phyloP scores from a whole-genome alignment of 2,797 vertebrate species.

The Capromys pilorides region DNA sequence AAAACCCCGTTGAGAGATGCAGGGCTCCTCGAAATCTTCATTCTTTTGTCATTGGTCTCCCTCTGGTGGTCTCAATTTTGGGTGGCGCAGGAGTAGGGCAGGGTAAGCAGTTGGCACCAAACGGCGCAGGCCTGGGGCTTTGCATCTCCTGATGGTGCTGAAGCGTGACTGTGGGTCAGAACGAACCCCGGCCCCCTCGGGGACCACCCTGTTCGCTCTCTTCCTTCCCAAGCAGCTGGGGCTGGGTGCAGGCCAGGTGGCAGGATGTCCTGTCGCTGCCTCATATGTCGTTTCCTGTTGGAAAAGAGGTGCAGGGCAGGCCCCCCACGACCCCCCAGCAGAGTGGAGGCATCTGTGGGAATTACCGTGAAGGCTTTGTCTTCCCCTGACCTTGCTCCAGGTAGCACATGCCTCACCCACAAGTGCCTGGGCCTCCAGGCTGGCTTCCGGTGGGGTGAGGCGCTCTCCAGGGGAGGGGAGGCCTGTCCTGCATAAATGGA shows the following conservation, averaged over 20 bases:
- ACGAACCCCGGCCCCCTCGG: fast-evolving
- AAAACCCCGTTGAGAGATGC: not conserved
- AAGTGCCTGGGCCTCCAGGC: not conserved
- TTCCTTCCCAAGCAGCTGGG: too few species aligned
- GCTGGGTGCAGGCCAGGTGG: not conserved
- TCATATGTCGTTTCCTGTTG: fast-evolving
- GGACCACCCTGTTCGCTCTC: not conserved
- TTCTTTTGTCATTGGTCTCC: not conserved
- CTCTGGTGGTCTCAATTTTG: constrained; percentile 42
- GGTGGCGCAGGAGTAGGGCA: not conserved
- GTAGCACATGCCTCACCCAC: not conserved
- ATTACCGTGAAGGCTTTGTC: not conserved
- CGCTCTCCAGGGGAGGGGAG: not conserved
- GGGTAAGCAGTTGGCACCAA: not conserved
- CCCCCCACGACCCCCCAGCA: fast-evolving
- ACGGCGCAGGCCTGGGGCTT: not conserved
- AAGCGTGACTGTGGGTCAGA: not conserved
- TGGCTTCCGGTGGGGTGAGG: not conserved
- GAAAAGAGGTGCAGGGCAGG: not conserved
- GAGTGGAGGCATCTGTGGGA: not conserved
- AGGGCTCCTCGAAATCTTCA: not conserved
- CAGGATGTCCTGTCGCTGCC: fast-evolving
- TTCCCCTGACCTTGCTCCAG: not conserved
- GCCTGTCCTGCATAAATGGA: not conserved
- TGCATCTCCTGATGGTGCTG: not conserved